phyloP scores from a whole-genome alignment of 2,888 invertebrate genomes.

The Miltochrista miniata region DNA sequence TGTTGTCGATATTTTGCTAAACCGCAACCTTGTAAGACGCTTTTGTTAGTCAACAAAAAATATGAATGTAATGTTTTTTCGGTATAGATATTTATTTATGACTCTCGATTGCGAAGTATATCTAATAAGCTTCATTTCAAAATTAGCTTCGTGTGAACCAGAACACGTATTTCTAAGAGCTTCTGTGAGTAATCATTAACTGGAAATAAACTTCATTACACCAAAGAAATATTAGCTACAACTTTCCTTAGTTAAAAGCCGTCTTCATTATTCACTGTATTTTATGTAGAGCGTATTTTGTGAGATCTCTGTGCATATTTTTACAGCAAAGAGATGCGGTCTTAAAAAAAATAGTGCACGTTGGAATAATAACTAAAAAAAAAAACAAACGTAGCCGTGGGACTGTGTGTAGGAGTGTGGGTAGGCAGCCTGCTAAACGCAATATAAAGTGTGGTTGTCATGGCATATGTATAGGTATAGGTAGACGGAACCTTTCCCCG shows the following conservation, averaged over 20 bases:
- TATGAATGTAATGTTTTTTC: conserved; percentile 10
- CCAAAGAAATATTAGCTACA: conserved; percentile 21
- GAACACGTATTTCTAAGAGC: conserved; percentile 14
- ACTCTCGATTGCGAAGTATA: background rate
- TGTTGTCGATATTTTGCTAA: conserved; percentile 11
- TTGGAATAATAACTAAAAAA: conserved; percentile 75
- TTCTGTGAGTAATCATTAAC: conserved; percentile 7
- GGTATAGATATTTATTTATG: conserved; percentile 8
- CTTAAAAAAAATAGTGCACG: conserved; percentile 76
- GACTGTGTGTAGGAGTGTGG: conserved; percentile 71
- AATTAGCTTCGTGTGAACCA: conserved; percentile 16
- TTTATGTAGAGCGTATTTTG: conserved; percentile 36
- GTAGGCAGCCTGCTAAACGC: conserved; percentile 80
- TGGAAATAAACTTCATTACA: conserved; percentile 17
- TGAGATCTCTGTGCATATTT: conserved; percentile 36
- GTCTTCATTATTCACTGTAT: conserved; percentile 29
- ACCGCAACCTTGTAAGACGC: conserved; percentile 15
- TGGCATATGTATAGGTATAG: conserved; percentile 64
- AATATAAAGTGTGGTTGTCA: conserved; percentile 83
- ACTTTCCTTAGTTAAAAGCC: conserved; percentile 20
- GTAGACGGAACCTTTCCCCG: conserved; percentile 73
- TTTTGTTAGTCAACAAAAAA: conserved; percentile 5
- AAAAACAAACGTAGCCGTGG: conserved; percentile 66
- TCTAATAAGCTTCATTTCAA: conserved; percentile 4
- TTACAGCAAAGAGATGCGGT: conserved; percentile 51